Conservation (phyloP, 2,113 vertebrate genomes). For the Campylorhamphus procurvoides region DNA sequence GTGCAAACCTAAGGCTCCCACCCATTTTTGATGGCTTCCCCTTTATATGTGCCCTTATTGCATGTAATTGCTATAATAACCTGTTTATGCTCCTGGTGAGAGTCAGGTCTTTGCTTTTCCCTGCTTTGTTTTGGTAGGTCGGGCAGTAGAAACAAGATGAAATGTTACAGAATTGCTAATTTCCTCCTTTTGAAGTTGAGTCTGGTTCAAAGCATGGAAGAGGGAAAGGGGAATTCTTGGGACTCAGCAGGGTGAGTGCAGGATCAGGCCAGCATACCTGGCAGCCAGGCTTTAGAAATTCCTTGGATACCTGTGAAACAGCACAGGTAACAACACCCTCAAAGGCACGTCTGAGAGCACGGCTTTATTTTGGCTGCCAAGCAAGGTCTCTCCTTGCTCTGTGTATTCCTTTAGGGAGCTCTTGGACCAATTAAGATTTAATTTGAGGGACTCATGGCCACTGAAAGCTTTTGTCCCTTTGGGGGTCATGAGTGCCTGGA, state of each 20-base stretch:
- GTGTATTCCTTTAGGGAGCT: neutral
- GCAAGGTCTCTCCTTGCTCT: neutral
- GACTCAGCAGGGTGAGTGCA: neutral
- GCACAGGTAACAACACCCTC: neutral
- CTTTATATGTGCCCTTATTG: neutral
- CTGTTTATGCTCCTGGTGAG: neutral
- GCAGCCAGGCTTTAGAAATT: constrained; percentile 18
- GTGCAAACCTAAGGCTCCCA: neutral
- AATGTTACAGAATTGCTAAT: neutral
- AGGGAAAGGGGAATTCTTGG: neutral
- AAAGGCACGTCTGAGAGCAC: neutral
- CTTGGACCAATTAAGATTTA: neutral
- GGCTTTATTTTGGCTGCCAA: neutral
- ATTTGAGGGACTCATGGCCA: neutral
- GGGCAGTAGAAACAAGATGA: neutral
- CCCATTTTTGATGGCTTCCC: neutral
- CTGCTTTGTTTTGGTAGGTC: neutral
- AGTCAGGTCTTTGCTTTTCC: neutral
- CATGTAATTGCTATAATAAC: neutral
- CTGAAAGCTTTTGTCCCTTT: neutral
- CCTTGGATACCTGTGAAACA: neutral
- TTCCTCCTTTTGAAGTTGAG: constrained; percentile 21
- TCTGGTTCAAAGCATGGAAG: neutral
- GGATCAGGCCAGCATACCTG: neutral
- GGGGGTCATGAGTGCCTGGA: neutral